A percentile compares a stretch with the other conserved stretches of the same genome.
These are phyloP conservation scores for Centropyge bicolor DNA, from an alignment of 2,797 vertebrate genomes.

Conservation along the genomic window DNA sequence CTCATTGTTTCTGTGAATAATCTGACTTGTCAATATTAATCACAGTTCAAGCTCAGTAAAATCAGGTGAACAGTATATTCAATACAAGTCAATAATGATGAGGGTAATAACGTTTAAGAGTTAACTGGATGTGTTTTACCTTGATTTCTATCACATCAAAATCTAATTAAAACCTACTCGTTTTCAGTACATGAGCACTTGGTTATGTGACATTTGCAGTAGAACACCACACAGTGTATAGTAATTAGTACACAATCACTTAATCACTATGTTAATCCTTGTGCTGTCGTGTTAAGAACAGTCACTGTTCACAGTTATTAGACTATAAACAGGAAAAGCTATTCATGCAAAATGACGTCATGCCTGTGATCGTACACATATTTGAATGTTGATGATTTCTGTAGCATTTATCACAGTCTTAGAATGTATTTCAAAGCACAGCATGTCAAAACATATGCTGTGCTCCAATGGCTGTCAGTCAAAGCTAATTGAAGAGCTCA, in stretches of 20 bases:
- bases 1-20: conserved; percentile 16
- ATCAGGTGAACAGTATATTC: conserved; percentile 12
- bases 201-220: conserved; percentile 8
- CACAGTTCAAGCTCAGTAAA: conserved; percentile 24
- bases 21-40: conserved; percentile 28
- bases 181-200: conserved; percentile 8
- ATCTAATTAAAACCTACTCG: conserved; percentile 16
- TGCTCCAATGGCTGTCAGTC: conserved; percentile 20
- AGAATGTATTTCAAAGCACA: conserved; percentile 37
- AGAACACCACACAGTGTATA: conserved; percentile 17
- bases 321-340: conserved; percentile 3
- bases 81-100: conserved; percentile 7
- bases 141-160: conserved; percentile 24
- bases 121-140: conserved; percentile 14
- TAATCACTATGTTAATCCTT: conserved; percentile 52
- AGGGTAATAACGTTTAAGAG: conserved; percentile 3
- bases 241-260: conserved; percentile 53
- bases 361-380: conserved; percentile 12
- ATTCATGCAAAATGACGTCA: not conserved
- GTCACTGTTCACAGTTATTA: conserved; percentile 19
- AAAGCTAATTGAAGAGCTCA: conserved; percentile 5
- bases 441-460: conserved; percentile 13
- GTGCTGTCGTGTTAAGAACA: conserved; percentile 30
- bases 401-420: conserved; percentile 19
- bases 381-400: conserved; percentile 48